Percentiles rank a stretch among this genome's conserved stretches.
phyloP scores from a whole-genome alignment of 2,113 vertebrate genomes.

The Ramphastos sulfuratus region DNA sequence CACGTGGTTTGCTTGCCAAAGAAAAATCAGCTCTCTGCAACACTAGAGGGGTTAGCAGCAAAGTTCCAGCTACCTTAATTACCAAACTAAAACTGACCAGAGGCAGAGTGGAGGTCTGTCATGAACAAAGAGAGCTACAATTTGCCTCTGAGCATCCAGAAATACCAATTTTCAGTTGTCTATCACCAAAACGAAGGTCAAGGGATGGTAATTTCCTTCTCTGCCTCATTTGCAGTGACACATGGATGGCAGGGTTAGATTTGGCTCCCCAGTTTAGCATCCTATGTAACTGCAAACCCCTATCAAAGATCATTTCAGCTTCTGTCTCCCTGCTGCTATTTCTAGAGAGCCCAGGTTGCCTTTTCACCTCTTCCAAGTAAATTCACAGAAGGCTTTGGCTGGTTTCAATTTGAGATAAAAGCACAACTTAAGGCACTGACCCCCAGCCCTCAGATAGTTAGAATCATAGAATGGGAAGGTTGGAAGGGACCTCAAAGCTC shows the following conservation, averaged over 20 bases:
- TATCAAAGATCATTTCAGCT: neutral
- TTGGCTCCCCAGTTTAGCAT: neutral
- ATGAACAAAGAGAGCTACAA: neutral
- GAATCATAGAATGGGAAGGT: no score
- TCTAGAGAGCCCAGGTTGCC: neutral
- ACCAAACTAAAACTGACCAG: neutral
- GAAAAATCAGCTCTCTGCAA: neutral
- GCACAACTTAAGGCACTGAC: neutral
- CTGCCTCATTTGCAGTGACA: neutral
- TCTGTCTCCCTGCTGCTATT: neutral
- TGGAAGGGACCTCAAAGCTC: no score
- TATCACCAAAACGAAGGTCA: neutral
- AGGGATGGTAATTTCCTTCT: neutral
- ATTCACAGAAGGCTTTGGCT: neutral
- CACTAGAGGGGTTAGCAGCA: neutral
- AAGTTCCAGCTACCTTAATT: neutral
- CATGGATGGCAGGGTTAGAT: neutral
- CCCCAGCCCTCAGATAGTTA: no score
- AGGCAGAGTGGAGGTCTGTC: neutral
- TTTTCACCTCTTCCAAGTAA: neutral
- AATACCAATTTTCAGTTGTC: neutral
- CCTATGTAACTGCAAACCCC: neutral
- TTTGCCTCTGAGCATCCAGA: neutral
- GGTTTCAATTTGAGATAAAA: neutral
- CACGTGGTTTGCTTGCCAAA: neutral